Base-by-base conservation (phyloP, 2,888 invertebrate species). In the Drosophila hamatofila region DNA sequence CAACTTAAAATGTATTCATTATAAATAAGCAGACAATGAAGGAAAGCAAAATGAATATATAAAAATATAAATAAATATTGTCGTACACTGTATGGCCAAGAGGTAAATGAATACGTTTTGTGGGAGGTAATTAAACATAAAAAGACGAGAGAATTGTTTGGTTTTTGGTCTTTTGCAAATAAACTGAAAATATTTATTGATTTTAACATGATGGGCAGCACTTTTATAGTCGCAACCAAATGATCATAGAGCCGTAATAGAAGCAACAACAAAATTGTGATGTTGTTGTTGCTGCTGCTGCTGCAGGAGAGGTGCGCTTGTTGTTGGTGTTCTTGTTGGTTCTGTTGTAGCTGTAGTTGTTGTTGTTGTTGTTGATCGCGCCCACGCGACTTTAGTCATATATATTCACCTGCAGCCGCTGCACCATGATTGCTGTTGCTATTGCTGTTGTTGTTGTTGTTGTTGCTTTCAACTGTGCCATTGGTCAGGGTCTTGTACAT, bases 341-440 rank as follows among this genome's bases (percentile, higher is more conserved):
- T 70, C 68, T 52, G 69, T 64, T 33, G 73, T 25, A 62, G 57
- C 39, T 25, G 68, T 61, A 33, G 66, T 63, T 58, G 69, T 58
- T 55, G 55, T 51, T 68, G 68, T 74, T 76, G 73, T 56, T 55
- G 69, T 64, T 73, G 69, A 56, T 64, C 61, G 75, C 80, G 79
- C 72, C 80, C 75, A 54, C 61, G 71, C 75, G 71, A 83, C 65
- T 80, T 89, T 91, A 91, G 91, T 91, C 91, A 91, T 74, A 88
- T 82, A 91, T 91, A 91, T 90, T 91, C 91, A 91, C 91, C 91
- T 91, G 88, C 75, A 69, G 78, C 81, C 44, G 78, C 76, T 63
- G 69, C 73, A 27, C 61, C 70, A 41, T 83, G 67, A 49, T 71
- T 69, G 63, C 61, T 77, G 41, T n/a, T n/a, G n/a, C n/a, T n/a